phyloP scores from a whole-genome alignment of 2,113 vertebrate genomes.

The Tupaia chinensis region DNA sequence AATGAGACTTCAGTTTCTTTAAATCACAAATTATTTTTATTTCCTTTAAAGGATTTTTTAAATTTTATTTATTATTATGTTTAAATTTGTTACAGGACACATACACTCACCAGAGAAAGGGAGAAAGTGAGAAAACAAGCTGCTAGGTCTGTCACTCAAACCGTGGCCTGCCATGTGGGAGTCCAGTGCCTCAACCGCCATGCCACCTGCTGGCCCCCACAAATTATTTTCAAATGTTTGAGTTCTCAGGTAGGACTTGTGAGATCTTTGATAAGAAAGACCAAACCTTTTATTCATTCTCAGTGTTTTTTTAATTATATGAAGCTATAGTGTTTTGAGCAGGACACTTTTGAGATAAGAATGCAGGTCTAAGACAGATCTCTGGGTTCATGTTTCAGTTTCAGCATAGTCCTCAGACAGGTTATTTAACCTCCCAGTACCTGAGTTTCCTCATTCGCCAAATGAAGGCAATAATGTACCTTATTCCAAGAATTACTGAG shows the following conservation, averaged over 20 bases:
- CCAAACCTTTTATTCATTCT: neutral
- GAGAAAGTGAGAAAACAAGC: too few relatives aligned
- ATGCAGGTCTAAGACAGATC: neutral
- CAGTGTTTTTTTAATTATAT: neutral
- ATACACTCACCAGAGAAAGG: too few relatives aligned
- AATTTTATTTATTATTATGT: too few relatives aligned
- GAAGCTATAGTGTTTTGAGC: neutral
- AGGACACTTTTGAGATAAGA: neutral
- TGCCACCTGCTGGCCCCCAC: too few relatives aligned
- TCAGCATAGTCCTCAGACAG: neutral
- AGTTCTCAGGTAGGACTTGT: neutral
- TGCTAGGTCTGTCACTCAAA: too few relatives aligned
- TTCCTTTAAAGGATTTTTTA: too few relatives aligned
- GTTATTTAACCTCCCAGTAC: neutral
- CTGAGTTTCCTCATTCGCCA: neutral
- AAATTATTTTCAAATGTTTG: constrained; percentile 53
- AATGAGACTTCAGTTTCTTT: neutral
- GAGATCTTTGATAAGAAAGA: neutral
- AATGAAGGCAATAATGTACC: neutral
- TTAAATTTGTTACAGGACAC: too few relatives aligned
- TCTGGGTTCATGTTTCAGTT: neutral
- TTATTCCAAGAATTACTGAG: neutral
- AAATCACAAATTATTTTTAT: constrained; percentile 43
- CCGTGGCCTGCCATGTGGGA: too few relatives aligned
- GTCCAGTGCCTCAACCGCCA: too few relatives aligned